Evolutionary conservation across 2,888 invertebrate species (phyloP), one percentile per base, ranked within the genome.

Genomic region (Caenorhabditis sp.): DNA sequence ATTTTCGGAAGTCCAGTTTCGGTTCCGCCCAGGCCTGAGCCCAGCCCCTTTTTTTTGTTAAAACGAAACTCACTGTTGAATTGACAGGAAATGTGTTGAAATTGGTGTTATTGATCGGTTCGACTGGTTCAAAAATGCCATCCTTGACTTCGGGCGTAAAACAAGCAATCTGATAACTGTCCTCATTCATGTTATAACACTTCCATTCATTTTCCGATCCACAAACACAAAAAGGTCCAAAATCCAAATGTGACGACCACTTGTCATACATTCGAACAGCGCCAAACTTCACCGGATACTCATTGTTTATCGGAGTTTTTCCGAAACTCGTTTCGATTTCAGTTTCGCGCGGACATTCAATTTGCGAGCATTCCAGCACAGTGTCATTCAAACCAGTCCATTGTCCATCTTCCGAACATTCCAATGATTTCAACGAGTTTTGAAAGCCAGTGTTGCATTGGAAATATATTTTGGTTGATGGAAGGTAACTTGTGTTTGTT

Each of bases 141-240:
- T 69, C 65, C 8, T 27, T 0, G 0, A 53, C 23, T 37, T 69
- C 19, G 19, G 69, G 70, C 1, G 54, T 24, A 50, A 70, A 62
- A 31, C 70, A 70, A 3, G 66, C 62, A 8, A 23, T 36, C 4
- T 17, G 27, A 4, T 36, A 24, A 54, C 21, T 14, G 5, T 21
- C 12, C 14, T n/a, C 6, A 27, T 61, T 23, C n/a, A n/a, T 10
- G 36, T 62, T 66, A 24, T 55, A 70, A 31, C 70, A 70, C 8
- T 12, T 19, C 70, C 70, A 70, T 0, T 24, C 19, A 27, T 36
- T 3, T 17, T 50, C 23, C 37, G 62, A 62, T 21, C 66, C 66
- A 55, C 70, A 70, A 27, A 70, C 59, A 59, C 70, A 70, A 36
- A 70, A 62, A 21, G 70, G 62, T n/a, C 23, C 58, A 50, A 62